phyloP scores from a whole-genome alignment of 1,140 invertebrate genomes.

The Drosophila leontia region DNA sequence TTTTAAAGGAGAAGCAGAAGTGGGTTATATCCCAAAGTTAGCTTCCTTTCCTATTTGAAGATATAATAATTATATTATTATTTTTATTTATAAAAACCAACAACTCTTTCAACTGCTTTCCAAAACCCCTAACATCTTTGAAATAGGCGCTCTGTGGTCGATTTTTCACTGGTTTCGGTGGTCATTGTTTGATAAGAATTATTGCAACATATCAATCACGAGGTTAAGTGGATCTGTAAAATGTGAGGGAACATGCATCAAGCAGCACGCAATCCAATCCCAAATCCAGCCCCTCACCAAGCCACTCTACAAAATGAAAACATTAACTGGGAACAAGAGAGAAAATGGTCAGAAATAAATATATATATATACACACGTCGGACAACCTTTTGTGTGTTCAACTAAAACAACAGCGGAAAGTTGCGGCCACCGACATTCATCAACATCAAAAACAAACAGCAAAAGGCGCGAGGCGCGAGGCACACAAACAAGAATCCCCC shows the following conservation, averaged over 20 bases:
- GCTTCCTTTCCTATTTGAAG: too few relatives aligned
- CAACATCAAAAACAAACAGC: constrained; percentile 79
- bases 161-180: constrained; percentile 57
- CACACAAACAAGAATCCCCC: constrained; percentile 46
- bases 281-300: neutral
- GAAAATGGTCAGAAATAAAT: constrained; percentile 45
- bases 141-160: constrained; percentile 38
- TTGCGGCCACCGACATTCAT: constrained; percentile 79
- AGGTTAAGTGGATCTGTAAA: constrained; percentile 77
- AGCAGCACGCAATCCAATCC: constrained; percentile 68
- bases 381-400: constrained; percentile 24
- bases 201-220: constrained; percentile 84
- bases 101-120: neutral
- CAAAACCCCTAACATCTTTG: constrained; percentile 25
- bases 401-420: constrained; percentile 58
- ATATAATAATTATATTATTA: too few relatives aligned
- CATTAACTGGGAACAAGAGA: constrained; percentile 66
- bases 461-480: constrained; percentile 62
- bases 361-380: neutral
- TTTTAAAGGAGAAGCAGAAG: neutral
- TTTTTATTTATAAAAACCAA: neutral
- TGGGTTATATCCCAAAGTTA: neutral
- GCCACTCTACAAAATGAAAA: constrained; percentile 69
- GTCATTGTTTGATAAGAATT: constrained; percentile 84
- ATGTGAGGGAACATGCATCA: constrained; percentile 78